Evolutionary conservation across 2,113 vertebrate genomes (phyloP).

Genomic region (Manacus vitellinus): DNA sequence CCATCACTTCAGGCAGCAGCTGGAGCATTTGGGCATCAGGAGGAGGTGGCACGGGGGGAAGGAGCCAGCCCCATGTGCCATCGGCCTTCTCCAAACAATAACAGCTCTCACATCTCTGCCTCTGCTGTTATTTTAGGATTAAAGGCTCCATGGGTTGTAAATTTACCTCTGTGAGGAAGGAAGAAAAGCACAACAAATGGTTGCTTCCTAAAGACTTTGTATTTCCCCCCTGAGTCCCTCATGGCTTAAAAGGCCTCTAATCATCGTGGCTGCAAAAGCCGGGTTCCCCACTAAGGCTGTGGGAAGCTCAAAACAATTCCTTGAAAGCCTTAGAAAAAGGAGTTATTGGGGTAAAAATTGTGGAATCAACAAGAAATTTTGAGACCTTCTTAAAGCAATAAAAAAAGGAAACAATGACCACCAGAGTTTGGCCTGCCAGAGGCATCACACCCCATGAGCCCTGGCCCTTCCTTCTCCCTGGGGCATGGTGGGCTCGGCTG

Average conservation of each 20-base stretch:
- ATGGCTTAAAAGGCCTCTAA: slow-evolving; percentile 37
- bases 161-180: slow-evolving; percentile 53
- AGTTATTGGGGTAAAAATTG: slow-evolving; percentile 14
- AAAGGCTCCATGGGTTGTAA: slow-evolving; percentile 55
- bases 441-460: neutral
- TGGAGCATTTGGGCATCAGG: neutral
- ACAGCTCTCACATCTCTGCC: slow-evolving; percentile 30
- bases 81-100: neutral
- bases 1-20: neutral
- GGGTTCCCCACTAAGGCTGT: slow-evolving; percentile 36
- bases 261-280: slow-evolving; percentile 39
- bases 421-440: neutral
- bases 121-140: slow-evolving; percentile 73
- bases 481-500: neutral
- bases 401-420: neutral
- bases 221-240: neutral
- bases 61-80: fast-evolving
- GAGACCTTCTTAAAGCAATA: neutral
- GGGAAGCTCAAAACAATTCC: slow-evolving; percentile 49
- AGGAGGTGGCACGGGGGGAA: neutral
- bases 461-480: neutral
- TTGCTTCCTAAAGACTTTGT: neutral
- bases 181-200: neutral
- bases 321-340: slow-evolving; percentile 5
- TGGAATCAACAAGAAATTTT: neutral